These are phyloP conservation scores for Xylophagus ater DNA, from an alignment of 2,888 invertebrate genomes.

Conservation along the genomic window DNA sequence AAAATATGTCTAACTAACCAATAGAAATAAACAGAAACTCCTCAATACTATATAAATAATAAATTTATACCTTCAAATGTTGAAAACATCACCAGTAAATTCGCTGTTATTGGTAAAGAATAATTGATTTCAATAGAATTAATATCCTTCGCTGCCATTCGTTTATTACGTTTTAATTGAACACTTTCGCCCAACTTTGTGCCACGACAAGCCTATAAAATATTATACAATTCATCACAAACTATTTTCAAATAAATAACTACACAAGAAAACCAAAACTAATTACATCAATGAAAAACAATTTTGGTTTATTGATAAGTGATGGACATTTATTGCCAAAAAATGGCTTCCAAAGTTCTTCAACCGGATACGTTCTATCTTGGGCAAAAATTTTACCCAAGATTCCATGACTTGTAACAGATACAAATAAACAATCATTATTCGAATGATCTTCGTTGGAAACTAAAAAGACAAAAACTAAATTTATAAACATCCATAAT, in stretches of 20 bases:
- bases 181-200: slow-evolving; percentile 47
- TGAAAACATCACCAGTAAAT: slow-evolving; percentile 57
- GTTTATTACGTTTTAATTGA: too few species aligned
- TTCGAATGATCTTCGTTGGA: slow-evolving; percentile 44
- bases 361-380: slow-evolving; percentile 46
- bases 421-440: slow-evolving; percentile 48
- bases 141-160: too few species aligned
- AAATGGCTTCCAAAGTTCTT: slow-evolving; percentile 50
- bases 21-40: too few species aligned
- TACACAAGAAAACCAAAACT: slow-evolving; percentile 5
- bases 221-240: too few species aligned
- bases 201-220: slow-evolving; percentile 53
- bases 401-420: slow-evolving; percentile 53
- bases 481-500: too few species aligned
- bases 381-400: slow-evolving; percentile 48
- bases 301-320: slow-evolving; percentile 57
- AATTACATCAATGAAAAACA: slow-evolving; percentile 56
- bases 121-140: too few species aligned
- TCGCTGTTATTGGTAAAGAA: slow-evolving; percentile 60
- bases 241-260: not conserved
- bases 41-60: too few species aligned
- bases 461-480: slow-evolving; percentile 32
- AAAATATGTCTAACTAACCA: too few species aligned
- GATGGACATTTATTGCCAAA: slow-evolving; percentile 46
- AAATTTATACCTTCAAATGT: slow-evolving; percentile 59